Evolutionary conservation across 2,888 invertebrate species (phyloP).

Genomic region (Graphium colonna): DNA sequence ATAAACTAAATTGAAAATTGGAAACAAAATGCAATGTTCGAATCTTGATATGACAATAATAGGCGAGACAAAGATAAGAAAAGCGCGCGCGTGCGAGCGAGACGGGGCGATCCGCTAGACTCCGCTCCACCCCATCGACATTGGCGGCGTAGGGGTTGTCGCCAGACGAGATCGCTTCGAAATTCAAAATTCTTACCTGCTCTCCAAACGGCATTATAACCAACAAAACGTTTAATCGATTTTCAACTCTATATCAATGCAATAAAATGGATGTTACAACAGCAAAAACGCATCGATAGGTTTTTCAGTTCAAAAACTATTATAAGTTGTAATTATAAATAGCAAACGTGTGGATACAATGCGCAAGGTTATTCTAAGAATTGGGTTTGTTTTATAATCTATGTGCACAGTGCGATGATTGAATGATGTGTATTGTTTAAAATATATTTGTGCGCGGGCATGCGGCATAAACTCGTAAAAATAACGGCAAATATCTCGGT

Average conservation of each 20-base stretch:
- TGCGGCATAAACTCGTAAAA: conserved; percentile 36
- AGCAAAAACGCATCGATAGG: conserved; percentile 39
- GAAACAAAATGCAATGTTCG: conserved; percentile 78
- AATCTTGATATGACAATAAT: conserved; percentile 79
- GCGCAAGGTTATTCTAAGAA: conserved; percentile 70
- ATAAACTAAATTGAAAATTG: conserved; percentile 80
- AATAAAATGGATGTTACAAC: conserved; percentile 38
- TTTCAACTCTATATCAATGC: conserved; percentile 47
- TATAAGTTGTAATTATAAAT: conserved; percentile 74
- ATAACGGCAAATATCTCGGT: conserved; percentile 40
- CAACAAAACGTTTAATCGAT: conserved; percentile 36
- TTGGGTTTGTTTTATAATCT: conserved; percentile 63
- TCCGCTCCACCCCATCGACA: conserved; percentile 72
- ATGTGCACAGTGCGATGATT: conserved; percentile 50
- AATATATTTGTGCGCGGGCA: conserved; percentile 26
- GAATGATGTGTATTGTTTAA: conserved; percentile 55
- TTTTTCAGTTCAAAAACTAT: conserved; percentile 40
- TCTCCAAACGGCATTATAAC: conserved; percentile 45
- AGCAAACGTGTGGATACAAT: conserved; percentile 73
- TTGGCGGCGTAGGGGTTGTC: conserved; percentile 73
- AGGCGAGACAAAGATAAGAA: conserved; percentile 68
- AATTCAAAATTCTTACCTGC: conserved; percentile 71
- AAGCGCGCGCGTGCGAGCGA: conserved; percentile 43
- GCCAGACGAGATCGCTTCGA: conserved; percentile 69
- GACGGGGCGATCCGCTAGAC: conserved; percentile 53